phyloP scores from a whole-genome alignment of 2,113 vertebrate genomes.

The Sminthopsis crassicaudata region DNA sequence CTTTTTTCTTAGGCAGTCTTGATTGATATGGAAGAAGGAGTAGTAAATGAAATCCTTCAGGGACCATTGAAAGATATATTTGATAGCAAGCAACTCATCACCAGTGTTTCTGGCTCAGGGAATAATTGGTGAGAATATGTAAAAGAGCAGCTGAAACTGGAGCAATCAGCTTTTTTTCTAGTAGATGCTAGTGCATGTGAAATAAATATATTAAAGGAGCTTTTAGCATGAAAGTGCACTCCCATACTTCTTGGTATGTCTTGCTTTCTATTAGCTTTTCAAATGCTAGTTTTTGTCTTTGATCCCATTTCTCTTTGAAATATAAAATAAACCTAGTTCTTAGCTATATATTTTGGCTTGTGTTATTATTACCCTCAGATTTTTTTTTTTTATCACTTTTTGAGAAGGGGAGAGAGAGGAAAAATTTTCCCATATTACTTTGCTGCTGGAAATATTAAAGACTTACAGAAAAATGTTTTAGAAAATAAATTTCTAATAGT shows the following conservation, averaged over 20 bases:
- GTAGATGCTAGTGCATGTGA: not conserved
- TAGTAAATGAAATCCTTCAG: conserved; percentile 95
- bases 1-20: conserved; percentile 91
- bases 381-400: not conserved
- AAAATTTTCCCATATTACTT: conserved; percentile 42
- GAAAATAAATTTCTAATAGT: not conserved
- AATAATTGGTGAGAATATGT: conserved; percentile 95
- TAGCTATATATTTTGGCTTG: not conserved
- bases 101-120: conserved; percentile 97
- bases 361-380: not conserved
- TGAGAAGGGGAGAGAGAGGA: conserved; percentile 37
- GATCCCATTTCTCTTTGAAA: not conserved
- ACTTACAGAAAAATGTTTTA: not conserved
- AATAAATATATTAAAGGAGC: not conserved
- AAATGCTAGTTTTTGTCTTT: not conserved
- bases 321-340: not conserved
- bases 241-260: not conserved
- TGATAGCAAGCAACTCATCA: conserved; percentile 95
- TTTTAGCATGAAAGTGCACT: not conserved
- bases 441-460: conserved; percentile 34
- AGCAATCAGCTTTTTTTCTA: conserved; percentile 35
- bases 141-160: conserved; percentile 65
- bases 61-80: conserved; percentile 95
- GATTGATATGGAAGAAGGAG: conserved; percentile 99
- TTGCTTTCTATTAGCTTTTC: not conserved